phyloP scores from a whole-genome alignment of 2,888 invertebrate species.

The Abrostola triplasia region DNA sequence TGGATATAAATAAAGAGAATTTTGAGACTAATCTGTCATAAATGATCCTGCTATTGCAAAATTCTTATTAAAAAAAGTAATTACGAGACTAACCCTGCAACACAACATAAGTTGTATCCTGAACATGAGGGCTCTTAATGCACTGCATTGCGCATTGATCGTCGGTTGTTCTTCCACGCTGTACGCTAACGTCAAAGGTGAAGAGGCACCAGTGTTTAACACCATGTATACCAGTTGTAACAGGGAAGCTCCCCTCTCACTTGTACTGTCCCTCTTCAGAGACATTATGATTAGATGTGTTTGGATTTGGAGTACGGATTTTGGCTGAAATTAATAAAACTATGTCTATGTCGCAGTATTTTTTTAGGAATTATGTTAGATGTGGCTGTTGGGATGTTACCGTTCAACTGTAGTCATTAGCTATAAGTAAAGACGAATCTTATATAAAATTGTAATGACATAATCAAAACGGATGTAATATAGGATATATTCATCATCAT shows the following conservation, averaged over 20 bases:
- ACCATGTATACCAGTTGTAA: conserved; percentile 76
- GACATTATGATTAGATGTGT: conserved; percentile 73
- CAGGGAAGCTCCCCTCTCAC: conserved; percentile 72
- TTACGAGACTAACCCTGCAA: conserved; percentile 69
- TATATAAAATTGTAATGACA: no score
- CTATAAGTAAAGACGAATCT: no score
- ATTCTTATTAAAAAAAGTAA: no score
- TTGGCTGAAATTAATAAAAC: conserved; percentile 66
- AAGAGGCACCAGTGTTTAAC: conserved; percentile 67
- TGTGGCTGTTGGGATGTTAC: no score
- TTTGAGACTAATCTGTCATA: no score
- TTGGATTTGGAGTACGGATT: conserved; percentile 74
- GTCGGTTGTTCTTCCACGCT: conserved; percentile 55
- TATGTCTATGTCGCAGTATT: neutral
- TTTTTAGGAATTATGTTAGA: neutral
- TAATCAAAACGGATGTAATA: no score
- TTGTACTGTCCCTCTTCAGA: conserved; percentile 70
- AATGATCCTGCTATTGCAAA: no score
- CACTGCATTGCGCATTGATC: conserved; percentile 65
- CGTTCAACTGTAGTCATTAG: no score
- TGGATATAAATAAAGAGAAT: no score
- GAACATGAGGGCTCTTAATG: conserved; percentile 79
- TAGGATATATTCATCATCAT: no score
- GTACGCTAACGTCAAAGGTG: conserved; percentile 73
- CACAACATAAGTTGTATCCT: conserved; percentile 81